Evolutionary conservation across 2,888 invertebrate genomes (phyloP).

Genomic region (Andrena trimmerana): DNA sequence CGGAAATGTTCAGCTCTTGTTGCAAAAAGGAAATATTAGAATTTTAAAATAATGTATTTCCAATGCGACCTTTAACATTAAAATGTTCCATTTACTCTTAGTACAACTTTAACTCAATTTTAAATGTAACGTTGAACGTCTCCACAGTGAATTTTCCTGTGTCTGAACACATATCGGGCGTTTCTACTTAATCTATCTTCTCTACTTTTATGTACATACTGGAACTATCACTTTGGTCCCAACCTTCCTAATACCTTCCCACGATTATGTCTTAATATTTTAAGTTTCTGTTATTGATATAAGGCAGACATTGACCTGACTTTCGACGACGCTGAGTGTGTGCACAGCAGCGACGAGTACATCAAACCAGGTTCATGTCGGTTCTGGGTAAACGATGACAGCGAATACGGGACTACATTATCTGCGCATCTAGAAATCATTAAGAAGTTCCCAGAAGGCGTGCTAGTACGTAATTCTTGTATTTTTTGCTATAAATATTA

Average conservation of each 20-base stretch:
- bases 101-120: too few relatives aligned
- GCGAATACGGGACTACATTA: slow-evolving; percentile 3
- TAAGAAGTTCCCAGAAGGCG: not conserved
- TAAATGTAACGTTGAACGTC: too few relatives aligned
- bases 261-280: not conserved
- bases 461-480: not conserved
- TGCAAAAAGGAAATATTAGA: too few relatives aligned
- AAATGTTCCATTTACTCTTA: too few relatives aligned
- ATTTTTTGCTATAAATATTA: not conserved
- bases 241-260: not conserved
- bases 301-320: slow-evolving; percentile 13
- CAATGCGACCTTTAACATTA: too few relatives aligned
- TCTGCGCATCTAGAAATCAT: not conserved
- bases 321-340: slow-evolving; percentile 20
- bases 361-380: not conserved
- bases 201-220: too few relatives aligned
- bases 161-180: too few relatives aligned
- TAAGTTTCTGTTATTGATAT: not conserved
- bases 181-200: too few relatives aligned
- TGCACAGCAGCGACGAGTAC: not conserved
- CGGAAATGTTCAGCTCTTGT: too few relatives aligned
- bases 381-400: slow-evolving; percentile 14
- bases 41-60: too few relatives aligned
- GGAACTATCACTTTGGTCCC: too few relatives aligned
- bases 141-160: too few relatives aligned